Evolutionary conservation across 2,797 vertebrate species (phyloP).

Genomic region (Fistularia commersonii): DNA sequence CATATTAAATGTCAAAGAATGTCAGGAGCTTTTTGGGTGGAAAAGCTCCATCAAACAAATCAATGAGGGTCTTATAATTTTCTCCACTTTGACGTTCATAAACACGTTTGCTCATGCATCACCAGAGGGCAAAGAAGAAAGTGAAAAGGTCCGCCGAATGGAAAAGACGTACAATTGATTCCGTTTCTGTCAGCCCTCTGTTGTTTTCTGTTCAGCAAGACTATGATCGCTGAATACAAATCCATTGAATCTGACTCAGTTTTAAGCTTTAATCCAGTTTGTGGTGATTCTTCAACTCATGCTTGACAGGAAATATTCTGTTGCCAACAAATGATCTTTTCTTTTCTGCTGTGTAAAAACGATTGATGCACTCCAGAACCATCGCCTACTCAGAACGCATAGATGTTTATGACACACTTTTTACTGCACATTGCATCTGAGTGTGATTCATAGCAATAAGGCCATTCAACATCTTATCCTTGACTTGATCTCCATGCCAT

Average conservation of each 20-base stretch:
- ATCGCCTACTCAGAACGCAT: slow-evolving; percentile 50
- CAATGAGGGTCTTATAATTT: slow-evolving; percentile 10
- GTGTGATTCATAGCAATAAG: slow-evolving; percentile 21
- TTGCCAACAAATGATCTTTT: slow-evolving; percentile 54
- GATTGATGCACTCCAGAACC: slow-evolving; percentile 45
- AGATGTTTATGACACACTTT: slow-evolving; percentile 51
- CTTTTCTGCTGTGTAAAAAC: slow-evolving; percentile 19
- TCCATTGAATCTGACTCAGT: slow-evolving; percentile 51
- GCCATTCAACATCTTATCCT: slow-evolving; percentile 23
- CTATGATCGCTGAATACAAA: slow-evolving; percentile 24
- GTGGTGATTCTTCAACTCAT: slow-evolving; percentile 3
- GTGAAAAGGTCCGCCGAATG: slow-evolving; percentile 19
- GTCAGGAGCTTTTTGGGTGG: slow-evolving; percentile 4
- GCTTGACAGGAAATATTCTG: slow-evolving; percentile 14
- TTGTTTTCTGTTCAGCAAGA: slow-evolving; percentile 13
- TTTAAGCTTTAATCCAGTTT: slow-evolving; percentile 43
- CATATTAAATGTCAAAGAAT: background rate
- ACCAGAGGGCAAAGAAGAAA: slow-evolving; percentile 19
- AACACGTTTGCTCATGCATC: slow-evolving; percentile 34
- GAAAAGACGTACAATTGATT: slow-evolving; percentile 20
- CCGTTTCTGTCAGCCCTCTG: slow-evolving; percentile 25
- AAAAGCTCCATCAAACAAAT: background rate
- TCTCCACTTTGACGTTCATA: slow-evolving; percentile 1
- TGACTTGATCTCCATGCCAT: slow-evolving; percentile 7
- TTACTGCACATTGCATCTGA: slow-evolving; percentile 14